Evolutionary conservation across 2,888 invertebrate genomes (phyloP), one percentile per base, ranked within the genome.

Genomic region (Apamea epomidion): DNA sequence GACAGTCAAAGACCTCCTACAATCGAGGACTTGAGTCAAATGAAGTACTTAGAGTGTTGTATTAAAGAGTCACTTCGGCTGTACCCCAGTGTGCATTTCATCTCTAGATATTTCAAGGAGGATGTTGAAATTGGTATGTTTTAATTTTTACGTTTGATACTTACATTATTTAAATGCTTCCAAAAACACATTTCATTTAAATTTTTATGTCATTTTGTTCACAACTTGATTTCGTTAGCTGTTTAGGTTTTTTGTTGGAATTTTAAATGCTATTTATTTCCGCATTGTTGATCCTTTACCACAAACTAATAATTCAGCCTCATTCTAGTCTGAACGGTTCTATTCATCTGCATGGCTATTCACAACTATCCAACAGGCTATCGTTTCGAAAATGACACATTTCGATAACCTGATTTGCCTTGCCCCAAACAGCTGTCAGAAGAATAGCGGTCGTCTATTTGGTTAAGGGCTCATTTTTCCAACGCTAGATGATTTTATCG

Each of bases 11-110:
- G 98, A 70, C 96, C 97, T 2, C 97, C 97, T 2, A 98, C 98
- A 0, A 97, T 97, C 90, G 96, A 97, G 48, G 97, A 97, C 82
- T 92, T 98, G 8, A 94, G 84, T 60, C 85, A 97, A 67, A 97
- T 98, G 97, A 97, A 97, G 85, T 98, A 98, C 90, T 94, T 98
- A 85, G 98, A 98, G 85, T 97, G 97, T 87, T 98, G 98, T 86
- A 97, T 98, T 76, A 98, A 98, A 90, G 98, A 98, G 92, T 96
- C 98, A 0, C 91, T 98, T 58, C 94, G 98, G 70, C 89, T 98
- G 18, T 98, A 97, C 85, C 98, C 98, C 6, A 98, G 98, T 89
- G 98, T 98, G 6, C 98, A 97, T 2, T 97, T 97, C 87, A 97
- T 98, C 88, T 96, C 97, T 0, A 96, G 98, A 87, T 92, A 92